Percentiles rank a stretch among this genome's conserved stretches.
These are phyloP conservation scores for Corythornis madagascariensis DNA, from an alignment of 2,113 vertebrate genomes.

Conservation along the genomic window DNA sequence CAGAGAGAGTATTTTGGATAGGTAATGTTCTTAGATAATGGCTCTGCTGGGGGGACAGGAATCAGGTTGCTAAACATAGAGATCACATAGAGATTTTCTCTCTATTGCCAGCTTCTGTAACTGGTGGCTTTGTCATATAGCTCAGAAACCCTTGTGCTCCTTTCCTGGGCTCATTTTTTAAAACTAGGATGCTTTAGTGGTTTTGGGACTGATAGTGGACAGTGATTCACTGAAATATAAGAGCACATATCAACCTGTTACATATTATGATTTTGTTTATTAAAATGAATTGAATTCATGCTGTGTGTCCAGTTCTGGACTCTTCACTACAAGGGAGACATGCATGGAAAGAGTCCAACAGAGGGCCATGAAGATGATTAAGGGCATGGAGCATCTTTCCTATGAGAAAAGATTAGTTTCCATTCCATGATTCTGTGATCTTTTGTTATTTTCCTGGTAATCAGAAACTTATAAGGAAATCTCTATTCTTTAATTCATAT, in stretches of 20 bases:
- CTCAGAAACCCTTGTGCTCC: neutral
- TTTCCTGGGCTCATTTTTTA: neutral
- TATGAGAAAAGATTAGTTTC: neutral
- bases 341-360: neutral
- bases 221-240: neutral
- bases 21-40: neutral
- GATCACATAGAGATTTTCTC: neutral
- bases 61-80: neutral
- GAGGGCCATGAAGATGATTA: neutral
- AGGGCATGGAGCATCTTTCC: neutral
- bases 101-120: neutral
- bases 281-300: neutral
- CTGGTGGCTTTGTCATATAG: neutral
- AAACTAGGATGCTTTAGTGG: neutral
- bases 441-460: neutral
- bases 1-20: neutral
- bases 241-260: neutral
- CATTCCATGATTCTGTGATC: neutral
- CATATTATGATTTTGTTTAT: neutral
- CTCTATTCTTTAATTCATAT: neutral
- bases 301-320: neutral
- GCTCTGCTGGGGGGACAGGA: neutral
- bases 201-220: neutral
- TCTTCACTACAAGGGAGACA: neutral
- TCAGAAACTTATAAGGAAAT: neutral